Evolutionary conservation across 2,888 invertebrate species (phyloP).

Genomic region (Drosophila greeni): DNA sequence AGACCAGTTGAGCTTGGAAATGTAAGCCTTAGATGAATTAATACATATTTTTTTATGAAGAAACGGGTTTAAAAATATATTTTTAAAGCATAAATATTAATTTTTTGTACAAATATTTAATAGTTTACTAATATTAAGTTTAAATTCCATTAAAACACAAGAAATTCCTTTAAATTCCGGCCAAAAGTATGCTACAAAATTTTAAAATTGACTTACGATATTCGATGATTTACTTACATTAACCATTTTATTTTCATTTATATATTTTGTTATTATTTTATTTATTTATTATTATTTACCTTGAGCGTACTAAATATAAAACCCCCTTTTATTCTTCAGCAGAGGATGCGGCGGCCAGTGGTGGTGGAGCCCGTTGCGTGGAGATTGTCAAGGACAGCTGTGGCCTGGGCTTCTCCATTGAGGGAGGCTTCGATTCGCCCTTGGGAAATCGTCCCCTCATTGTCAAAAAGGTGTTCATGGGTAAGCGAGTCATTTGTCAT

Average conservation of each 20-base stretch:
- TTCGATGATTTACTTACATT: too few relatives aligned
- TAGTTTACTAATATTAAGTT: too few relatives aligned
- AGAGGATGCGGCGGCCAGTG: slow-evolving; percentile 65
- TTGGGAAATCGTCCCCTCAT: slow-evolving; percentile 92
- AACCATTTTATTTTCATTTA: neutral
- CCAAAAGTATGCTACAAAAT: slow-evolving; percentile 1
- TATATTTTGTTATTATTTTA: neutral
- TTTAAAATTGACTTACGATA: too few relatives aligned
- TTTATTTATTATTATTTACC: too few relatives aligned
- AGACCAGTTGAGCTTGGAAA: neutral
- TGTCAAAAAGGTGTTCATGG: slow-evolving; percentile 96
- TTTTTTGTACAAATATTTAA: too few relatives aligned
- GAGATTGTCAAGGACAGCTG: slow-evolving; percentile 85
- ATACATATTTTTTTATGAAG: neutral
- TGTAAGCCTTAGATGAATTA: neutral
- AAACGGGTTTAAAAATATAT: too few relatives aligned
- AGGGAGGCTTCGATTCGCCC: slow-evolving; percentile 95
- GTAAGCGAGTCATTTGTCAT: slow-evolving; percentile 80
- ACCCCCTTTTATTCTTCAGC: slow-evolving; percentile 21
- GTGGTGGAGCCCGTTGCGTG: slow-evolving; percentile 65
- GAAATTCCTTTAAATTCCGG: neutral
- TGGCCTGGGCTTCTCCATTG: slow-evolving; percentile 95
- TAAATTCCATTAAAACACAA: neutral
- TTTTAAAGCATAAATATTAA: too few relatives aligned
- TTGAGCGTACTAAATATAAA: neutral